These are phyloP conservation scores for Caenorhabditis elegans DNA, from an alignment of 1,140 invertebrate species.

Conservation along the genomic window WBcel235 BX284604.4:5118001-5118500, in stretches of 20 bases:
- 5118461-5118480: no score
- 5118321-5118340: not conserved
- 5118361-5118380: no score
- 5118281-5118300: not conserved
- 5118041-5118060: no score
- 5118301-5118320: not conserved
- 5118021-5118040: no score
- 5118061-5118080: no score
- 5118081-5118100: no score
- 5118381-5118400: no score
- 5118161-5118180: not conserved
- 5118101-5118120: not conserved
- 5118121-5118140: not conserved
- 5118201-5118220: not conserved
- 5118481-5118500: no score
- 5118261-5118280: conserved; percentile 7
- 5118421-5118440: no score
- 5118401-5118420: no score
- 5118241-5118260: not conserved
- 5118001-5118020: no score
- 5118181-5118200: not conserved
- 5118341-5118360: not conserved
- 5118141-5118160: not conserved
- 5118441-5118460: no score
- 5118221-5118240: not conserved